These are phyloP conservation scores for Pantherophis alleghaniensis DNA, from an alignment of 2,797 vertebrate genomes.

Conservation along the genomic window DNA sequence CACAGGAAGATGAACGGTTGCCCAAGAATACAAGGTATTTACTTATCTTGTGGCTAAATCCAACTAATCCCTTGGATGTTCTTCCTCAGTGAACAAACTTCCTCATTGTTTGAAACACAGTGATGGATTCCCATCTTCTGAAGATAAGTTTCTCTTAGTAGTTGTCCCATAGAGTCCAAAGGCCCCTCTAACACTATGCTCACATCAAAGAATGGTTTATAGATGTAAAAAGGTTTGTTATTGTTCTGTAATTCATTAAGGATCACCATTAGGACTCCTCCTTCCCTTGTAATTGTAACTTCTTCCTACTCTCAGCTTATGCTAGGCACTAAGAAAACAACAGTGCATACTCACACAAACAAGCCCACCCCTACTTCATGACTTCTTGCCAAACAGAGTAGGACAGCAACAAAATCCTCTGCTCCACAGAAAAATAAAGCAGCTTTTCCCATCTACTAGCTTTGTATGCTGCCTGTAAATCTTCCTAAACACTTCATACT, in stretches of 20 bases:
- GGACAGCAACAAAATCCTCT: not conserved
- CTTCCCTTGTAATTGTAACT: not conserved
- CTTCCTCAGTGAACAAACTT: not conserved
- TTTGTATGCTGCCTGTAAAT: not conserved
- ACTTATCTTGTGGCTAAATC: not conserved
- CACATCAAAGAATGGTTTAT: not conserved
- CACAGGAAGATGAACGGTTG: not conserved
- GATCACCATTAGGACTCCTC: not conserved
- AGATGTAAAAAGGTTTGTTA: not conserved
- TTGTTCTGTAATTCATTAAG: slow-evolving; percentile 13
- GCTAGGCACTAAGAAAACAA: not conserved
- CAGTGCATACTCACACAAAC: not conserved
- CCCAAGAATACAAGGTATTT: no score
- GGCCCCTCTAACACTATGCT: not conserved
- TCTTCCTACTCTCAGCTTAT: not conserved
- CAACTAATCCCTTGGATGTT: not conserved
- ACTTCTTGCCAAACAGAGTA: not conserved
- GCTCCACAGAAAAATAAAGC: not conserved
- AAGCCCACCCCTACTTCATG: not conserved
- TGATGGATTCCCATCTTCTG: not conserved
- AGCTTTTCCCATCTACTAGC: not conserved
- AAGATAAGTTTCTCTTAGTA: not conserved
- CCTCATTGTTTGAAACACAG: not conserved
- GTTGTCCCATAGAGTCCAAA: not conserved
- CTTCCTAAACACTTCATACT: not conserved